phyloP scores from a whole-genome alignment of 2,888 invertebrate genomes.

The Euzophera pinguis region DNA sequence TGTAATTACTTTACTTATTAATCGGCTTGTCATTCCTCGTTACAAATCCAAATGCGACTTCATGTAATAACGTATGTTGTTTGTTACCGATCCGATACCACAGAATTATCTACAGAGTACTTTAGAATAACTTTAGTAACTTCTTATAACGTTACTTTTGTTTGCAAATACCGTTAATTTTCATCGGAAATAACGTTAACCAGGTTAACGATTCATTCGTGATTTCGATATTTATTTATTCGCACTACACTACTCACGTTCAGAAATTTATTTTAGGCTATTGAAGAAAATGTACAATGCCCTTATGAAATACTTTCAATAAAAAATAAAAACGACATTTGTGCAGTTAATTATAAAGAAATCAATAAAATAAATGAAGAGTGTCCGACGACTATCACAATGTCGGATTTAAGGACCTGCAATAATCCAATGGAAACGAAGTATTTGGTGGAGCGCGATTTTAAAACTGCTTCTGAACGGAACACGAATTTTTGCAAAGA shows the following conservation, averaged over 20 bases:
- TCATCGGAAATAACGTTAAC: too few species aligned
- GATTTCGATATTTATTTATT: neutral
- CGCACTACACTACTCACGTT: neutral
- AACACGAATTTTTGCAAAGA: slow-evolving; percentile 39
- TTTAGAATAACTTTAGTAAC: too few species aligned
- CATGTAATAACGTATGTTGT: too few species aligned
- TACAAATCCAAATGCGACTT: too few species aligned
- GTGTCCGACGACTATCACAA: slow-evolving; percentile 34
- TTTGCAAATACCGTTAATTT: too few species aligned
- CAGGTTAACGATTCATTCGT: neutral
- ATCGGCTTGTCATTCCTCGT: too few species aligned
- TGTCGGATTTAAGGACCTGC: slow-evolving; percentile 38
- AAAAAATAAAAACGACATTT: slow-evolving; percentile 31
- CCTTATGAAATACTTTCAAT: slow-evolving; percentile 50
- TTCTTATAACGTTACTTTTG: too few species aligned
- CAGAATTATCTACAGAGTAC: too few species aligned
- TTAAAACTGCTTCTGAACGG: slow-evolving; percentile 26
- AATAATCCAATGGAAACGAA: slow-evolving; percentile 50
- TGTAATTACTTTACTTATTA: too few species aligned
- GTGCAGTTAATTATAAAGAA: slow-evolving; percentile 33
- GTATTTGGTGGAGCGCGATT: slow-evolving; percentile 36
- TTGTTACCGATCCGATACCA: too few species aligned
- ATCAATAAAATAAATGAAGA: slow-evolving; percentile 20
- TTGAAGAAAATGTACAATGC: slow-evolving; percentile 48
- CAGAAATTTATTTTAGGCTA: slow-evolving; percentile 35